Evolutionary conservation across 2,888 invertebrate species (phyloP).

Genomic region (Pinctada fucata): DNA sequence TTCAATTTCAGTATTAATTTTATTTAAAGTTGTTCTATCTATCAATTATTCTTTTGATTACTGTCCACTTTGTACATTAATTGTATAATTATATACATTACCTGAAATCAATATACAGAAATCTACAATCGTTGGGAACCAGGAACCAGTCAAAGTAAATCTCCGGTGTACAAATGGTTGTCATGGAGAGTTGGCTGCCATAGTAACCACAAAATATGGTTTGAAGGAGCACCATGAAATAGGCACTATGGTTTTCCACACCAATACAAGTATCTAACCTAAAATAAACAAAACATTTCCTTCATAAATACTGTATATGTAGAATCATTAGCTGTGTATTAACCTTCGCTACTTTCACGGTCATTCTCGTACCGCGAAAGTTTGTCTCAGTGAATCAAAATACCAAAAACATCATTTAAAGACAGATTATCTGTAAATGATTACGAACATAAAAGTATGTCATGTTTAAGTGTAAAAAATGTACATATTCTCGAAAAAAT

Average conservation of each 20-base stretch:
- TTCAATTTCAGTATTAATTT: no score
- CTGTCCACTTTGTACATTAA: no score
- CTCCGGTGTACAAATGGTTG: slow-evolving; percentile 88
- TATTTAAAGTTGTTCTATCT: no score
- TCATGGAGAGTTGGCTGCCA: slow-evolving; percentile 88
- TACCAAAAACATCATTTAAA: no score
- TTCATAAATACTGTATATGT: neutral
- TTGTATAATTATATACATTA: slow-evolving; percentile 42
- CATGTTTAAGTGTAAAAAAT: slow-evolving; percentile 72
- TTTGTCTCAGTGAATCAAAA: no score
- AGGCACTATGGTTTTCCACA: slow-evolving; percentile 73
- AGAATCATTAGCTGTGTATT: no score
- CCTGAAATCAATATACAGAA: slow-evolving; percentile 87
- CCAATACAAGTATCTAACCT: slow-evolving; percentile 77
- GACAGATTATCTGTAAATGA: no score
- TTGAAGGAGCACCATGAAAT: slow-evolving; percentile 70
- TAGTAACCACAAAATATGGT: slow-evolving; percentile 78
- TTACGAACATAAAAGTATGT: slow-evolving; percentile 78
- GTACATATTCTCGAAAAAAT: no score
- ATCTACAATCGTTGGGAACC: slow-evolving; percentile 89
- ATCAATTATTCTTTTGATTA: no score
- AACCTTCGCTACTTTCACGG: no score
- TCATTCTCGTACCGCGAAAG: no score
- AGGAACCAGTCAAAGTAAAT: slow-evolving; percentile 83
- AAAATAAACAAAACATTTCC: slow-evolving; percentile 25